Evolutionary conservation across 2,797 vertebrate genomes (phyloP).

Genomic region (Acestrorhynchus altus): DNA sequence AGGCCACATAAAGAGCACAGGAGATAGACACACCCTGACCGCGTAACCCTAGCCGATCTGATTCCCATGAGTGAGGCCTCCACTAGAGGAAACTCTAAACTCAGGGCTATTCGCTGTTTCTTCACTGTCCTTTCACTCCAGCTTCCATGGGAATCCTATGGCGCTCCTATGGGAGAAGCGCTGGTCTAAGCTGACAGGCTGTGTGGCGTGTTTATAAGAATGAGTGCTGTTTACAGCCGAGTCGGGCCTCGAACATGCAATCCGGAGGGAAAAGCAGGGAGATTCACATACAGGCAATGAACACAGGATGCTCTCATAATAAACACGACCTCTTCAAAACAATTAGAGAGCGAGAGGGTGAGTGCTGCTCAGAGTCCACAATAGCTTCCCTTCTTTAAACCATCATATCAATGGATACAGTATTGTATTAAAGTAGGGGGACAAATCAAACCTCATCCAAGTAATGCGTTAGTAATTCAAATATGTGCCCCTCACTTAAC

Average conservation of each 20-base stretch:
- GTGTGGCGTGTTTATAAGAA: slow-evolving; percentile 40
- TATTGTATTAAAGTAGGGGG: no score
- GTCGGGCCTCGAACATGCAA: slow-evolving; percentile 30
- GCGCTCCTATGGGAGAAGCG: slow-evolving; percentile 44
- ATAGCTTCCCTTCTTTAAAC: no score
- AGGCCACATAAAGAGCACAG: slow-evolving; percentile 61
- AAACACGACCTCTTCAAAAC: slow-evolving; percentile 32
- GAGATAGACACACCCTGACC: slow-evolving; percentile 72
- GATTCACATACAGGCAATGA: slow-evolving; percentile 31
- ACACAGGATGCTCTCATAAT: slow-evolving; percentile 40
- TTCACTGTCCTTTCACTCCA: slow-evolving; percentile 13
- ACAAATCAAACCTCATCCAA: neutral
- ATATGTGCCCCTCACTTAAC: neutral
- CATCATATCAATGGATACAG: no score
- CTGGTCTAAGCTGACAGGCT: slow-evolving; percentile 27
- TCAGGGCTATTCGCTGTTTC: slow-evolving; percentile 49
- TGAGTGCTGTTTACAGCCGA: slow-evolving; percentile 31
- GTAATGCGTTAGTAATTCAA: neutral
- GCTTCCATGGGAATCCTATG: slow-evolving; percentile 31
- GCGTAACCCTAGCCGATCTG: slow-evolving; percentile 76
- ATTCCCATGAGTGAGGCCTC: slow-evolving; percentile 64
- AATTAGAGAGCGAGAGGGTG: neutral
- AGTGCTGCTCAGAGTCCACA: neutral
- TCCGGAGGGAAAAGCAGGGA: slow-evolving; percentile 28
- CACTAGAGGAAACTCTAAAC: slow-evolving; percentile 55